Conservation (phyloP, 2,113 vertebrate genomes). For the Saimiri boliviensis region DNA sequence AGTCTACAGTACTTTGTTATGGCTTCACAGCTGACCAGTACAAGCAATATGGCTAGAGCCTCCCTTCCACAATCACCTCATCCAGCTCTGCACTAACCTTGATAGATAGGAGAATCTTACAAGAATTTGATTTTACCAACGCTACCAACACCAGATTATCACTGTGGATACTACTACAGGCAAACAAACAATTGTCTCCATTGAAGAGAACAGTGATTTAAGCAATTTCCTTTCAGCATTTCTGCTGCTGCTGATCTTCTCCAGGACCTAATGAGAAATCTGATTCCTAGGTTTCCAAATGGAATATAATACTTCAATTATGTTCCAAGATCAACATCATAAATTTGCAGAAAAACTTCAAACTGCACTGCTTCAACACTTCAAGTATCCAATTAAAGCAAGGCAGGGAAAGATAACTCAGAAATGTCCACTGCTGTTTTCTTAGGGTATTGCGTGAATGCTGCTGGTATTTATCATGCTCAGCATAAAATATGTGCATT, state of each 20-base stretch:
- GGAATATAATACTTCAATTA: neutral
- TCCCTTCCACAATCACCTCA: neutral
- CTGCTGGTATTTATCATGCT: neutral
- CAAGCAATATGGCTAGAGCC: neutral
- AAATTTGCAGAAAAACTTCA: neutral
- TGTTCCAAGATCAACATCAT: neutral
- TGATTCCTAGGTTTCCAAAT: neutral
- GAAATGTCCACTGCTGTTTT: neutral
- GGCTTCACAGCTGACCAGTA: neutral
- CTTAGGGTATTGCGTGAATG: neutral
- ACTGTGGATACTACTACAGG: neutral
- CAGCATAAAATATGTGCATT: neutral
- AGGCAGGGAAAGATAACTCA: neutral
- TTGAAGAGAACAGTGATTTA: neutral
- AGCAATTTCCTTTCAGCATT: neutral
- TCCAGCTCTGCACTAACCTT: neutral
- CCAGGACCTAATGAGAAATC: neutral
- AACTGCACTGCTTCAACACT: neutral
- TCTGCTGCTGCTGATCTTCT: neutral
- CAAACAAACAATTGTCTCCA: neutral
- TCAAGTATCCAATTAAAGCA: neutral
- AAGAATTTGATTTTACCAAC: neutral
- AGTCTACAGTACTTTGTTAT: neutral
- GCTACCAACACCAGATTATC: neutral
- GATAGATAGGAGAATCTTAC: neutral